phyloP scores from a whole-genome alignment of 1,140 invertebrate species.

The Drosophila trapezifrons region DNA sequence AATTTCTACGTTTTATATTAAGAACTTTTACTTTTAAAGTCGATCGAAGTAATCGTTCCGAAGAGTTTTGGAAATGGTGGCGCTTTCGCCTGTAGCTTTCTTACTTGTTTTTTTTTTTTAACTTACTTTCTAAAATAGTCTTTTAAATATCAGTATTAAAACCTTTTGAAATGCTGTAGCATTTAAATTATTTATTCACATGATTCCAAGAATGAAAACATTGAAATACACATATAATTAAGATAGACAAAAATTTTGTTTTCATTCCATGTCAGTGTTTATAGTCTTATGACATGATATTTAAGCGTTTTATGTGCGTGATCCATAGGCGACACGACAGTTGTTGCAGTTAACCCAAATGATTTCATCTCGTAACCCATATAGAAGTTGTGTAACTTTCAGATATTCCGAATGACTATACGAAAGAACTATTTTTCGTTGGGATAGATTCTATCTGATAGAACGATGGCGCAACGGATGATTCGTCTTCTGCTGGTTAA shows the following conservation, averaged over 20 bases:
- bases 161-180: no score
- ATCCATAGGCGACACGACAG: constrained; percentile 9
- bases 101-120: background rate
- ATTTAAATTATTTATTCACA: no score
- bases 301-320: constrained; percentile 3
- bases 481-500: constrained; percentile 44
- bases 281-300: constrained; percentile 17
- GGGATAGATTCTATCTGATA: no score
- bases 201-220: background rate
- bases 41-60: background rate
- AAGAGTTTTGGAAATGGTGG: no score
- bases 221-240: background rate
- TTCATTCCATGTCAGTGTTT: constrained; percentile 2
- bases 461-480: background rate
- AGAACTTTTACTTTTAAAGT: no score
- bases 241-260: background rate
- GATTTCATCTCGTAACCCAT: constrained; percentile 2
- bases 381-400: background rate
- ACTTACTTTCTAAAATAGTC: background rate
- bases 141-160: no score
- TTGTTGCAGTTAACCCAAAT: background rate
- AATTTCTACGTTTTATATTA: background rate
- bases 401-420: background rate
- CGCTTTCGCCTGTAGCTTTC: no score
- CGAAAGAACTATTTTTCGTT: background rate